Base-by-base conservation (phyloP, 2,113 vertebrate species). In the Grus americana region DNA sequence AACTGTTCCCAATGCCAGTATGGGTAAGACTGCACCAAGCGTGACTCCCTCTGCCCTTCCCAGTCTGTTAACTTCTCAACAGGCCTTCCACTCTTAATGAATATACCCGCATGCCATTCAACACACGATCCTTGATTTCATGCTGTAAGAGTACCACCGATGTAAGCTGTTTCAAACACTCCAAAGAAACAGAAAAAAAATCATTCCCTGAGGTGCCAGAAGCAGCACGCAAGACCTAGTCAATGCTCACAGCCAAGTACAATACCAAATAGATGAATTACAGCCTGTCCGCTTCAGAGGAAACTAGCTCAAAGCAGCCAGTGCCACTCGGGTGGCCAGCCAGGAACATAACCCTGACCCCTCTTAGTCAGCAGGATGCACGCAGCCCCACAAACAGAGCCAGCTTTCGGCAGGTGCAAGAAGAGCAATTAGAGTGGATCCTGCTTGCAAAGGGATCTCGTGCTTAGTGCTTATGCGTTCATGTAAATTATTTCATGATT, bases 401-500 rank as follows among this genome's bases (percentile, higher is more conserved):
- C 4, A 0, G 5, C n/a, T 32, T 36, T 32, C 2, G 0, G 57
- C 66, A 40, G 30, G 16, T 0, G 26, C 21, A 42, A 11, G 50
- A 52, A 26, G 15, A 84, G 87, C 55, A 36, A 49, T 5, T 26
- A 59, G 18, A 90, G 61, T 2, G n/a, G 68, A 75, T 74, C 38
- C 61, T n/a, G 29, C 67, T 26, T 10, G 19, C 80, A 78, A 70
- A 81, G 61, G n/a, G 32, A 36, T 15, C 55, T n/a, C 1, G 2
- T 15, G 55, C 49, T 63, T 13, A 17, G 44, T 9, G 26, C 70
- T 59, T 5, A 5, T 11, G 19, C 0, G 1, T 36, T 55, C 50
- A 6, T 18, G n/a, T 14, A 12, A 47, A 59, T 65, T 50, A 57
- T 7, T 40, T 42, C 54, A 2, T 5, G 63, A 32, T 2, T 57